phyloP scores from a whole-genome alignment of 2,113 vertebrate species.

The Charadrius vociferus region DNA sequence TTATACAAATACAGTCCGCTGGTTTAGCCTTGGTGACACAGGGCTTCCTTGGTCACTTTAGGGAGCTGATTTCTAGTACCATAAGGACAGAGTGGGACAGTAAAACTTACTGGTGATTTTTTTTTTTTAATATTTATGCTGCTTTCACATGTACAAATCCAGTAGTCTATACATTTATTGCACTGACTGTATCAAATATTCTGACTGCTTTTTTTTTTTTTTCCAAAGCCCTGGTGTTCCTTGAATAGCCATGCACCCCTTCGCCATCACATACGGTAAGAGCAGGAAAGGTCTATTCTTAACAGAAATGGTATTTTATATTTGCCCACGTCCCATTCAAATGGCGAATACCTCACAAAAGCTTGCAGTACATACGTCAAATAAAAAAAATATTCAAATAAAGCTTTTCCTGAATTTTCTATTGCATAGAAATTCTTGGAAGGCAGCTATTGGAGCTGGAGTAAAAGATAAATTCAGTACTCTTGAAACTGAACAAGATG shows the following conservation, averaged over 20 bases:
- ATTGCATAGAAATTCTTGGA: not conserved
- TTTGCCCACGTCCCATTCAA: not conserved
- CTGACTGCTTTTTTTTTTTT: not conserved
- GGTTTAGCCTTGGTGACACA: not conserved
- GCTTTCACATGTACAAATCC: not conserved
- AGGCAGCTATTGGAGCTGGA: not conserved
- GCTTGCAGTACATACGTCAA: not conserved
- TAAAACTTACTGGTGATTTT: not conserved
- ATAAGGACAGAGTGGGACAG: not conserved
- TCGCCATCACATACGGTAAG: not conserved
- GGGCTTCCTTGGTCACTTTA: not conserved
- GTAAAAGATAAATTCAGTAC: not conserved
- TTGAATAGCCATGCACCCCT: not conserved
- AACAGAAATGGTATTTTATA: slow-evolving; percentile 22
- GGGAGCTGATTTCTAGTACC: not conserved
- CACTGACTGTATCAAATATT: not conserved
- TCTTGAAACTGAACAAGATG: not conserved
- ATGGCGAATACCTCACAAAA: slow-evolving; percentile 36
- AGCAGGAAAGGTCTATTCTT: not conserved
- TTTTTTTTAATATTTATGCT: not conserved
- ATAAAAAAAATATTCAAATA: not conserved
- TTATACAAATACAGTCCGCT: slow-evolving; percentile 27
- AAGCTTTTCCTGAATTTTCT: not conserved
- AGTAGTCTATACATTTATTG: not conserved
- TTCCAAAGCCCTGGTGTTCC: not conserved